Conservation (phyloP, 2,113 vertebrate genomes). For the Oryzias melastigma region DNA sequence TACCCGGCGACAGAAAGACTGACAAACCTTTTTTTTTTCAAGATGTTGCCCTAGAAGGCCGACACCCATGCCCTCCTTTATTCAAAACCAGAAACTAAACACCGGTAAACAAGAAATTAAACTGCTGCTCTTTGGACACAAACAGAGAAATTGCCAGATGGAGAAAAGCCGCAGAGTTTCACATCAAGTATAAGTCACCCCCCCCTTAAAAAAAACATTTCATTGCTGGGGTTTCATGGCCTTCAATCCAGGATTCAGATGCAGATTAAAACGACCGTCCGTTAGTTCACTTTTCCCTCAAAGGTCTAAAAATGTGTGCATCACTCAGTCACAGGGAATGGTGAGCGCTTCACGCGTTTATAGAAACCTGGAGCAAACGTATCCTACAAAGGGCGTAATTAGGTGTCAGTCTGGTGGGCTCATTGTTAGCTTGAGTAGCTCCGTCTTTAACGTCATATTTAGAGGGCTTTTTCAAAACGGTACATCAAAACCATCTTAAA, state of each 20-base stretch:
- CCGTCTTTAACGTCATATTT: background rate
- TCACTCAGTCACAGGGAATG: background rate
- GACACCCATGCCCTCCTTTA: constrained; percentile 25
- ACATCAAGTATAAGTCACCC: constrained; percentile 39
- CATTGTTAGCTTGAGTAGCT: background rate
- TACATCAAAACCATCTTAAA: background rate
- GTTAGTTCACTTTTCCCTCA: too few relatives aligned
- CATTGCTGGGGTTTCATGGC: constrained; percentile 8
- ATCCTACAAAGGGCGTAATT: constrained; percentile 1
- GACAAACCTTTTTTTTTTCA: constrained; percentile 35
- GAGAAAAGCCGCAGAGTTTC: constrained; percentile 20
- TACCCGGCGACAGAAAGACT: constrained; percentile 65
- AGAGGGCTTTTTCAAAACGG: background rate
- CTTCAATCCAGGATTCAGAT: too few relatives aligned
- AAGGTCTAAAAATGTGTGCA: too few relatives aligned
- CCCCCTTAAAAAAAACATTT: constrained; percentile 15
- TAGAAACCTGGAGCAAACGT: constrained; percentile 1
- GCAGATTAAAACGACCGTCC: too few relatives aligned
- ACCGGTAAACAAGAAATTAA: constrained; percentile 23
- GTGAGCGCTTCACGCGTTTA: background rate
- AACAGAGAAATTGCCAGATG: constrained; percentile 28
- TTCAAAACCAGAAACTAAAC: constrained; percentile 18
- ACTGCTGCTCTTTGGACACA: constrained; percentile 21
- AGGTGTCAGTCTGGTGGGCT: background rate
- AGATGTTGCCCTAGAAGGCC: constrained; percentile 38